Evolutionary conservation across 2,113 vertebrate genomes (phyloP), one percentile per base, ranked within the genome.

Genomic region (Cathartes aura): DNA sequence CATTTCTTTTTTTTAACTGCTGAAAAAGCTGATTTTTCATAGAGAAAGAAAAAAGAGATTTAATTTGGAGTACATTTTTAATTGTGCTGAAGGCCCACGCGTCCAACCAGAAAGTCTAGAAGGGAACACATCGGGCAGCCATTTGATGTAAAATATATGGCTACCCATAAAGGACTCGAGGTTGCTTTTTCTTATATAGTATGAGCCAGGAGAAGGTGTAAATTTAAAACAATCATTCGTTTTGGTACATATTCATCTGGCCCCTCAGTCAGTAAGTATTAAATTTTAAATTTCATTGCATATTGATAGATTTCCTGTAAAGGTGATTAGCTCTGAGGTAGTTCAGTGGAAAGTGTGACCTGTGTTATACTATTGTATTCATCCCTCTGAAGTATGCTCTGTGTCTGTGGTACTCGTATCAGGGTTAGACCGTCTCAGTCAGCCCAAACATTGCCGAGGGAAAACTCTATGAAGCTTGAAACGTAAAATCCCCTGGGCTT

Each of bases 101-200:
- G 12, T 67, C 38, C 38, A 38, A 10, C 8, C 11, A 82, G 47
- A 59, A 87, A 84, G 11, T 47, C 21, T 48, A 52, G 34, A 75
- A 71, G 5, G 15, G 38, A 64, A 62, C 27, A 80, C 19, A 42
- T 3, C 0, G 0, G 5, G 23, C 12, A 59, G 7, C 12, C 12
- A 48, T 15, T 48, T 27, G 19, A 26, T 70, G 3, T 36, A 30
- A 79, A 15, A 24, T 18, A 15, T n/a, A 2, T 70, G 21, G 24
- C 19, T 71, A 43, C 5, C 60, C 14, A 9, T 27, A 62, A 78
- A 88, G 27, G 42, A 66, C 8, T 32, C 19, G 24, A 34, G 4
- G 5, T 22, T 92, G 38, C 1, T 68, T 90, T 81, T 23, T 87
- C 22, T 27, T 34, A 36, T 7, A 14, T 5, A 6, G 1, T 20